Evolutionary conservation across 2,888 invertebrate species (phyloP).

Genomic region (Amblyjoppa fuscipennis): DNA sequence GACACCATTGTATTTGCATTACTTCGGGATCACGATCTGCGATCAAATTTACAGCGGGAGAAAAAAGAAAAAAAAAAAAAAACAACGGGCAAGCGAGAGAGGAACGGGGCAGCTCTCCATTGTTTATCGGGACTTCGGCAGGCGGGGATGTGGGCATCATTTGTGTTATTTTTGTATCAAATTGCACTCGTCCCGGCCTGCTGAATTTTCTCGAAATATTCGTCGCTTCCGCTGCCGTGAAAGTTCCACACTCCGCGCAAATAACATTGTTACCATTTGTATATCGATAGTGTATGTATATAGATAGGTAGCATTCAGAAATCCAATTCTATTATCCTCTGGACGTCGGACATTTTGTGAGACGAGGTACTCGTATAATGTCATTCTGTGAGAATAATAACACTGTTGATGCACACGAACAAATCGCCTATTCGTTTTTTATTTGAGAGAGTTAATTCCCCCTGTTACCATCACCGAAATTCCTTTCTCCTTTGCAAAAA

Average conservation of each 20-base stretch:
- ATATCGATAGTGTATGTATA: neutral
- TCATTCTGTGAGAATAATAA: slow-evolving; percentile 19
- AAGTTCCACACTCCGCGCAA: neutral
- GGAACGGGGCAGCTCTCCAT: slow-evolving; percentile 4
- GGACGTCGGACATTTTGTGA: neutral
- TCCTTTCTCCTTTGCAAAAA: neutral
- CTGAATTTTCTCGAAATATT: slow-evolving; percentile 78
- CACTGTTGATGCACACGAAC: slow-evolving; percentile 7
- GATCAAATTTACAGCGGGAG: neutral
- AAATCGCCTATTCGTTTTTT: neutral
- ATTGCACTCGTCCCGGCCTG: slow-evolving; percentile 86
- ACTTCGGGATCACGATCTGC: neutral
- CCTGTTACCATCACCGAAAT: neutral
- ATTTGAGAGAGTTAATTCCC: neutral
- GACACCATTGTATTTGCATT: slow-evolving; percentile 47
- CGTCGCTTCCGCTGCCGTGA: slow-evolving; percentile 43
- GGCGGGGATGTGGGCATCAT: slow-evolving; percentile 84
- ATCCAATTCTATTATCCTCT: neutral
- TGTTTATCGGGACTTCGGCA: slow-evolving; percentile 77
- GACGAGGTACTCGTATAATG: neutral
- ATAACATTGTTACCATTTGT: neutral
- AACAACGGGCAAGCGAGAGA: slow-evolving; percentile 43
- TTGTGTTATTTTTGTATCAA: slow-evolving; percentile 81
- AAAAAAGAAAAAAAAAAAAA: slow-evolving; percentile 7
- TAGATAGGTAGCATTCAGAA: neutral